Evolutionary conservation across 2,113 vertebrate species (phyloP).

Genomic region (Indicator indicator): DNA sequence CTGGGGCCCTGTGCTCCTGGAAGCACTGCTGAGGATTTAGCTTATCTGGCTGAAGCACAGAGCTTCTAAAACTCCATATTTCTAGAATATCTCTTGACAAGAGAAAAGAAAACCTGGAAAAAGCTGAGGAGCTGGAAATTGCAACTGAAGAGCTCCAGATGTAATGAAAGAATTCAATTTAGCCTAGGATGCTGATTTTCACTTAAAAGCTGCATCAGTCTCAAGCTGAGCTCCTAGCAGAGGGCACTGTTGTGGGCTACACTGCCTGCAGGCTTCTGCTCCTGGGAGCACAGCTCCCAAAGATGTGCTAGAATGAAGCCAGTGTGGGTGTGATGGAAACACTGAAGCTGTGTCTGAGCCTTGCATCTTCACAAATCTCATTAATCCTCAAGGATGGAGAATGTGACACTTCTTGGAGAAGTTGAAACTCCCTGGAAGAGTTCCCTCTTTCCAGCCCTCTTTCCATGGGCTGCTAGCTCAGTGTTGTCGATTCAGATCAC

Average conservation of each 20-base stretch:
- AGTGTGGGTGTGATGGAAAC: background rate
- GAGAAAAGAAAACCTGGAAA: background rate
- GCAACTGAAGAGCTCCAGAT: background rate
- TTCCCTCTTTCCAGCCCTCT: background rate
- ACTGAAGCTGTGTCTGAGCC: background rate
- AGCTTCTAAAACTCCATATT: background rate
- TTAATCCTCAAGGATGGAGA: background rate
- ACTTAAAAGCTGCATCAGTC: background rate
- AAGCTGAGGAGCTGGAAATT: background rate
- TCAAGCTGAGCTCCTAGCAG: background rate
- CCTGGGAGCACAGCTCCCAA: background rate
- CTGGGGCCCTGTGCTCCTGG: background rate
- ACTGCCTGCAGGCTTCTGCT: background rate
- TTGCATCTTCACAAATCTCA: background rate
- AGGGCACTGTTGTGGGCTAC: background rate
- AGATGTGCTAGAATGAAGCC: background rate
- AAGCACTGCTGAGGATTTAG: background rate
- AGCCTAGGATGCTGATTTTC: background rate
- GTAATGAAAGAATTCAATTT: background rate
- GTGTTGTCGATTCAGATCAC: background rate
- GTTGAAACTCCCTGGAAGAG: background rate
- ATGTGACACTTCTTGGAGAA: background rate
- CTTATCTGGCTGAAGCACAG: conserved; percentile 50
- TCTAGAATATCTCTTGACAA: background rate
- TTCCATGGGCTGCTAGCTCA: background rate